Percentiles rank a stretch among this genome's conserved stretches.
These are phyloP conservation scores for Lamellibrachia luymesi DNA, from an alignment of 1,140 invertebrate species.

Conservation along the genomic window DNA sequence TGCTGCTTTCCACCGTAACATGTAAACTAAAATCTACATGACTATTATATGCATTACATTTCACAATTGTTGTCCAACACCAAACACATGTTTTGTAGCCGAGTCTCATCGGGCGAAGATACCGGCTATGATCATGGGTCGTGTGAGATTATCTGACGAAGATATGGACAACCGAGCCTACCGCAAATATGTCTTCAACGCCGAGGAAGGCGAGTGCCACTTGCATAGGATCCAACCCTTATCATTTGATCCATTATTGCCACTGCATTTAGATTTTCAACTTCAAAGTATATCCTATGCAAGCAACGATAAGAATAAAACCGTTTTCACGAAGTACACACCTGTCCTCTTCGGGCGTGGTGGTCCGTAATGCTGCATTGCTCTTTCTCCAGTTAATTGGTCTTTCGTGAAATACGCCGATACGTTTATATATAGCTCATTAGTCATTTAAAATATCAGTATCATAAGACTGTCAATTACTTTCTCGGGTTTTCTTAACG, in stretches of 20 bases:
- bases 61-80: neutral
- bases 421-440: no score
- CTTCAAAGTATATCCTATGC: neutral
- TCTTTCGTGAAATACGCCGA: no score
- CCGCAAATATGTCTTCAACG: conserved; percentile 27
- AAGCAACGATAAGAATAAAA: neutral
- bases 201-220: conserved; percentile 17
- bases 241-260: neutral
- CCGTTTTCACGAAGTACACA: no score
- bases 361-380: no score
- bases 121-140: conserved; percentile 24
- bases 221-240: neutral
- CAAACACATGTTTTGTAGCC: conserved; percentile 4
- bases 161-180: conserved; percentile 21
- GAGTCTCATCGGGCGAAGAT: conserved; percentile 25
- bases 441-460: no score
- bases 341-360: no score
- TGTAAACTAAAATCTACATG: neutral
- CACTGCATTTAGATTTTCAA: neutral
- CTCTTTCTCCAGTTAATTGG: no score
- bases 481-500: no score
- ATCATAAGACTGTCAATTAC: no score
- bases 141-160: conserved; percentile 13
- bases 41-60: neutral
- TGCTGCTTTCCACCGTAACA: neutral